phyloP scores from a whole-genome alignment of 2,888 invertebrate species.

The Hecatera dysodea region DNA sequence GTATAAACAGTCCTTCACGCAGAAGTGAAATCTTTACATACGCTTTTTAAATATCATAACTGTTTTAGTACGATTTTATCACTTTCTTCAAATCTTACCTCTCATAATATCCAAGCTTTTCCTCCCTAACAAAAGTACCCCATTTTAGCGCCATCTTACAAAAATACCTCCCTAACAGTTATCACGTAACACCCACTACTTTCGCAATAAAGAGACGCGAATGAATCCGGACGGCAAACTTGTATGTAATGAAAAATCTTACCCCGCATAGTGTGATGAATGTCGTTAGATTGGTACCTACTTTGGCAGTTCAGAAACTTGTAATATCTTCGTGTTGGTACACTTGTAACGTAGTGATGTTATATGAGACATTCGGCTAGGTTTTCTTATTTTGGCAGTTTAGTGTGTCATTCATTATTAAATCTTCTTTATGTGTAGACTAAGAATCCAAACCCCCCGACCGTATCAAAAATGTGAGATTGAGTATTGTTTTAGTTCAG shows the following conservation, averaged over 20 bases:
- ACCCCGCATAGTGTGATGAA: slow-evolving; percentile 48
- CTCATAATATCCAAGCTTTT: background rate
- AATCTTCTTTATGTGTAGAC: no score
- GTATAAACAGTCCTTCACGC: no score
- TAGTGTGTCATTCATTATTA: no score
- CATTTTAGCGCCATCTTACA: slow-evolving; percentile 2
- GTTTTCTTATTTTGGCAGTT: no score
- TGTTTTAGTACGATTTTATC: background rate
- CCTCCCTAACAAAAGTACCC: slow-evolving; percentile 25
- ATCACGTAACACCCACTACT: slow-evolving; percentile 68
- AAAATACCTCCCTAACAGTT: slow-evolving; percentile 31
- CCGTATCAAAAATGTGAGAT: no score
- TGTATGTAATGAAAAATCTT: slow-evolving; percentile 82
- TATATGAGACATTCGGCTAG: background rate
- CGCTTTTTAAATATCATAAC: no score
- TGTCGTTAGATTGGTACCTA: slow-evolving; percentile 47
- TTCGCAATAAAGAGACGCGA: slow-evolving; percentile 73
- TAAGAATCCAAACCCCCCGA: no score
- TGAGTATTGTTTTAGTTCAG: no score
- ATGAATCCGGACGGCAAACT: slow-evolving; percentile 72
- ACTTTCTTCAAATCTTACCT: background rate
- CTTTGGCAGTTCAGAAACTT: slow-evolving; percentile 27
- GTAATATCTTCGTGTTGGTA: slow-evolving; percentile 46
- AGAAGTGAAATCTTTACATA: no score
- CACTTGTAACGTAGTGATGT: background rate